These are phyloP conservation scores for Erythrolamprus reginae DNA, from an alignment of 2,113 vertebrate species.

Conservation along the genomic window DNA sequence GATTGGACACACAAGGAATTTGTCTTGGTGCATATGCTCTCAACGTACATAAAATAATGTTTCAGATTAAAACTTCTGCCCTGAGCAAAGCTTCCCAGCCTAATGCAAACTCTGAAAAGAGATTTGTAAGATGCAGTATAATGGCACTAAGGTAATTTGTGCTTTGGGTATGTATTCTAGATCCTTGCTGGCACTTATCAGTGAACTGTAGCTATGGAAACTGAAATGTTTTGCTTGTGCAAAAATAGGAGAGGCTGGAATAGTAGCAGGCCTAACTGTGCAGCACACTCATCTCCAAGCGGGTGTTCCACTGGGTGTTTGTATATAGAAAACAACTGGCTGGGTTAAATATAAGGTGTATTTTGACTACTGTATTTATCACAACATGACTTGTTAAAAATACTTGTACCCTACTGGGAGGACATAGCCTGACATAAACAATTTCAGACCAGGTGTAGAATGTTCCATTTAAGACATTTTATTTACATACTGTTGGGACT, in stretches of 20 bases:
- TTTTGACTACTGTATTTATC: conserved; percentile 47
- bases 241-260: background rate
- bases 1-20: too few species aligned
- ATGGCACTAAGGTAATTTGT: conserved; percentile 12
- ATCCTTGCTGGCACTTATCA: background rate
- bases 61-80: background rate
- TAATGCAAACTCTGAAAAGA: background rate
- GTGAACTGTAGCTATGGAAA: background rate
- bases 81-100: background rate
- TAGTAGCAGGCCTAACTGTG: background rate
- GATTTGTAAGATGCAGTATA: conserved; percentile 6
- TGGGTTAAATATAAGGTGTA: conserved; percentile 44
- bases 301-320: background rate
- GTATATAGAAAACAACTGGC: conserved; percentile 32
- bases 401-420: conserved; percentile 20
- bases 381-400: conserved; percentile 40
- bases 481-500: conserved; percentile 10
- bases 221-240: background rate
- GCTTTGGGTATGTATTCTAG: background rate
- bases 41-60: too few species aligned
- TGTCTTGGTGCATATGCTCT: too few species aligned
- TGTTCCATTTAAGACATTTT: conserved; percentile 34
- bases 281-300: background rate
- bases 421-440: conserved; percentile 45
- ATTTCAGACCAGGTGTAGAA: conserved; percentile 17